Evolutionary conservation across 2,113 vertebrate genomes (phyloP).

Genomic region (Sinocyclocheilus grahami): DNA sequence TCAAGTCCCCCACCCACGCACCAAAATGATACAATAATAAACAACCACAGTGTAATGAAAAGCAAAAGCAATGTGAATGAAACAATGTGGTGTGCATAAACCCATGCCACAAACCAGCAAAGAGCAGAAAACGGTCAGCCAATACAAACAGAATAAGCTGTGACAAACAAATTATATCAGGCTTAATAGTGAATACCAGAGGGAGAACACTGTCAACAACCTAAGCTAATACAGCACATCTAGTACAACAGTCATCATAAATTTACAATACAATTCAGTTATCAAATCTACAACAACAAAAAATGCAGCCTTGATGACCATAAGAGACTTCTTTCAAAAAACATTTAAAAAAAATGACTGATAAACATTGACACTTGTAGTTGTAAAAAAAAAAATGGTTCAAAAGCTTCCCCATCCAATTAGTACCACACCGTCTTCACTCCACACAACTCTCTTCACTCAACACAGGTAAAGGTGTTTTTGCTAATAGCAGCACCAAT

Average conservation of each 20-base stretch:
- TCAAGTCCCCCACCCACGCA: background rate
- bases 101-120: slow-evolving; percentile 5
- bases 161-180: slow-evolving; percentile 9
- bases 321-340: background rate
- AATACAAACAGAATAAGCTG: slow-evolving; percentile 32
- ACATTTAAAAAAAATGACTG: background rate
- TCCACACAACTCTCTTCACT: background rate
- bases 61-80: background rate
- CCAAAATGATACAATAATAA: background rate
- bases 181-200: slow-evolving; percentile 21
- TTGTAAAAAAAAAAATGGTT: background rate
- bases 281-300: background rate
- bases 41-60: background rate
- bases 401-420: background rate
- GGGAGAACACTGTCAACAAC: background rate
- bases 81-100: background rate
- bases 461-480: background rate
- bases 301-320: background rate
- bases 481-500: background rate
- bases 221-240: background rate
- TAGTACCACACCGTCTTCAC: background rate
- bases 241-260: background rate
- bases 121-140: background rate
- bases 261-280: background rate
- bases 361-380: background rate